Conservation (phyloP, 2,888 invertebrate genomes). For the Stratiomys singularior region DNA sequence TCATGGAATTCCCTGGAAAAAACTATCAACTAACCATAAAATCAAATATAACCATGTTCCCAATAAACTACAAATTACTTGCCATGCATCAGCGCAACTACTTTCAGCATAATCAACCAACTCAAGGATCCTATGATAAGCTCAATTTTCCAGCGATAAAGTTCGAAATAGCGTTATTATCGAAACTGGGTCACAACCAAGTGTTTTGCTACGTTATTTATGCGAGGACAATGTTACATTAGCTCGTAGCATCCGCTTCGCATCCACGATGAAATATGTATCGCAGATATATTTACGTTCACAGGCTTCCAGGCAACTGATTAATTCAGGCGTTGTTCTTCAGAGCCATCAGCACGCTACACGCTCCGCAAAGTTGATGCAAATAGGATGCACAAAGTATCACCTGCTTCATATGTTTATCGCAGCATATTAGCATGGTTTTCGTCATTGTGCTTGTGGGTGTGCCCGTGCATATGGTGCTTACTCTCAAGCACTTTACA, state of each 20-base stretch:
- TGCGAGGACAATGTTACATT: conserved; percentile 13
- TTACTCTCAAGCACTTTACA: not conserved
- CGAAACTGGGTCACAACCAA: conserved; percentile 25
- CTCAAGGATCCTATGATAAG: not conserved
- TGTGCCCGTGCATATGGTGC: not conserved
- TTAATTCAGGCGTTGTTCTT: conserved; percentile 6
- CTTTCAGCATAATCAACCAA: not conserved
- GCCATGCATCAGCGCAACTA: not conserved
- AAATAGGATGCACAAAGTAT: not conserved
- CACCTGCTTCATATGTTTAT: not conserved
- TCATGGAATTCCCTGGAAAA: not conserved
- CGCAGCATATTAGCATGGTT: too few relatives aligned
- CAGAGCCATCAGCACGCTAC: not conserved
- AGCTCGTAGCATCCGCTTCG: not conserved
- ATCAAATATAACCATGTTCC: not conserved
- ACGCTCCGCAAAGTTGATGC: not conserved
- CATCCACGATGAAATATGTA: not conserved
- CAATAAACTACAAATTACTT: not conserved
- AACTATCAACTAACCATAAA: not conserved
- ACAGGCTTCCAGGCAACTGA: not conserved
- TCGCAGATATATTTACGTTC: not conserved
- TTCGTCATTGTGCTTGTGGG: not conserved
- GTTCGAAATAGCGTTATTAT: conserved; percentile 18
- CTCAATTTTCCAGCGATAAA: conserved; percentile 32
- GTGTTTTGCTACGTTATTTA: conserved; percentile 21